Conservation (phyloP, 2,888 invertebrate genomes). For the Apocheima hispidaria region DNA sequence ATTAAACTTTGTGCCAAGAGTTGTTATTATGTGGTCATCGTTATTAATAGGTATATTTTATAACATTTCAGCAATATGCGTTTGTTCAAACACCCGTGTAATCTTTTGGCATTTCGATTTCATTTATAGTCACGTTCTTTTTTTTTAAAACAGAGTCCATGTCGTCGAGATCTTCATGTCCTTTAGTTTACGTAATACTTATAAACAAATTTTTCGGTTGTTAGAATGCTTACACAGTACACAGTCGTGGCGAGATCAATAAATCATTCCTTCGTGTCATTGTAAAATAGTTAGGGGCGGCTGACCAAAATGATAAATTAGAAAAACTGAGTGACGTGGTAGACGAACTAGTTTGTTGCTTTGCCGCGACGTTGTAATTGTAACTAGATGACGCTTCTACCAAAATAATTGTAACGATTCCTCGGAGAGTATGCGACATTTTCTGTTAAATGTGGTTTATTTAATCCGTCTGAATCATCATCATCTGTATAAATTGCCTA, state of each 20-base stretch:
- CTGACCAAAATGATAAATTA: conserved; percentile 23
- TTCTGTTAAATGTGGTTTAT: not conserved
- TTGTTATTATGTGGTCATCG: conserved; percentile 25
- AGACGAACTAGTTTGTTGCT: conserved; percentile 63
- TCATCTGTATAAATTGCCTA: too few species aligned
- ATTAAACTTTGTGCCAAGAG: conserved; percentile 8
- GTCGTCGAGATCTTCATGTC: not conserved
- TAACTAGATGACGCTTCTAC: conserved; percentile 74
- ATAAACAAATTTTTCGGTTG: too few species aligned
- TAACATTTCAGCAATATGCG: not conserved
- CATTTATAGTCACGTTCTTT: too few species aligned
- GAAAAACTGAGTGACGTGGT: conserved; percentile 64
- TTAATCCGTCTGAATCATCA: not conserved
- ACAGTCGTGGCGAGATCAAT: not conserved
- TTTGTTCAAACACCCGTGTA: not conserved
- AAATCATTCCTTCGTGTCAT: conserved; percentile 17
- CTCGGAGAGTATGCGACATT: not conserved
- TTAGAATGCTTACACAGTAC: too few species aligned
- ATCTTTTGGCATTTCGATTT: too few species aligned
- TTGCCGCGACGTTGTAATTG: conserved; percentile 60
- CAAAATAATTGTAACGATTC: conserved; percentile 55
- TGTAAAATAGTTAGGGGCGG: not conserved
- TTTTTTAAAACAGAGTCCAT: too few species aligned
- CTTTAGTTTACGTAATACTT: conserved; percentile 2
- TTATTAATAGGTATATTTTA: conserved; percentile 25